Base-by-base conservation (phyloP, 2,113 vertebrate genomes). In the Neopipo cinnamomea region DNA sequence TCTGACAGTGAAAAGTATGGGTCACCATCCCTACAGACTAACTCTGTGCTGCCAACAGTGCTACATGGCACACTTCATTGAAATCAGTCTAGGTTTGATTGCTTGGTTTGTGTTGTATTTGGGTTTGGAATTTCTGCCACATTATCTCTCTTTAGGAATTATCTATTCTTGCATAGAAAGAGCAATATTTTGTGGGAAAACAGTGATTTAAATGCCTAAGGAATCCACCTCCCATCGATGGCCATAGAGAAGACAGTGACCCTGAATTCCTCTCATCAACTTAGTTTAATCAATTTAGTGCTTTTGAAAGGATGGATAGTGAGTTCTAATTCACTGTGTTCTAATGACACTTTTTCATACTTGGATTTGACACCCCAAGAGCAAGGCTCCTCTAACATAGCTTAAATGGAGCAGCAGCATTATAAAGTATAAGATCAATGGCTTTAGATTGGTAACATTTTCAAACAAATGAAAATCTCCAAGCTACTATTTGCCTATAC, bases 401-500 rank as follows among this genome's bases (percentile, higher is more conserved):
- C 56, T 83, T 94, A 93, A 95, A 97, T 44, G 53, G 81, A 91
- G 56, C 39, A 44, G 52, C 33, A 89, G 28, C 31, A 42, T 66
- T 77, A 59, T 72, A 82, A 73, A 94, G 76, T 68, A 62, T 6
- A 73, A 65, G 62, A 92, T 63, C 35, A 84, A 59, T 53, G 37
- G 61, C 67, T 93, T 83, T 79, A 73, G 39, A 61, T 1, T 83
- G 44, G 55, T 75, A 81, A 78, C 14, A 66, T 33, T 94, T 93
- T 67, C 56, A 13, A 95, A 66, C 61, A 91, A 91, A 95, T 35
- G 1, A 83, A 91, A 92, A 84, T 72, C 35, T 95, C 67, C 37
- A 72, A 81, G 44, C 41, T 91, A 35, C 72, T 50, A 3, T 91
- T 91, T 78, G 47, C 42, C 91, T 82, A 88, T 50, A 73, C 14